Evolutionary conservation across 2,888 invertebrate species (phyloP).

Genomic region (Pyrochroa serraticornis): DNA sequence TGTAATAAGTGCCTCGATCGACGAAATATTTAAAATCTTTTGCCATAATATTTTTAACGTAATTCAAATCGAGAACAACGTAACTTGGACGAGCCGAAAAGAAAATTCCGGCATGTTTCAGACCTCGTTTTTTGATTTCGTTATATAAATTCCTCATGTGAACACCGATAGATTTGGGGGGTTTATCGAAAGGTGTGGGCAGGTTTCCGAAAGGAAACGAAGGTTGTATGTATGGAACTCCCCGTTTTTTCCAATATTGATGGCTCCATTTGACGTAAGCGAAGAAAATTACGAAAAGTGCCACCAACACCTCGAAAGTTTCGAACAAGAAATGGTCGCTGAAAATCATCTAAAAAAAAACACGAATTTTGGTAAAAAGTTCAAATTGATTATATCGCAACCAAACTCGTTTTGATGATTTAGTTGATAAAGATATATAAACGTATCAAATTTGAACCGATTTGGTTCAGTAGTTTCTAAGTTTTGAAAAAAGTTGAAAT

Average conservation of each 20-base stretch:
- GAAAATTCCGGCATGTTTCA: constrained; percentile 16
- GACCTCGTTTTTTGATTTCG: not conserved
- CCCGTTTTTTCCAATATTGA: constrained; percentile 17
- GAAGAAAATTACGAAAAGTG: not conserved
- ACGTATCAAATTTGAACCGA: too few species aligned
- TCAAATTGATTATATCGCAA: too few species aligned
- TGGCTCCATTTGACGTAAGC: constrained; percentile 18
- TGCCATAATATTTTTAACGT: constrained; percentile 55
- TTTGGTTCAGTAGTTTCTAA: too few species aligned
- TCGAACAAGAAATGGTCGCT: not conserved
- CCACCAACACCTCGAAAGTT: not conserved
- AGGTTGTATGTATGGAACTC: constrained; percentile 19
- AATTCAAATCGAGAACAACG: constrained; percentile 29
- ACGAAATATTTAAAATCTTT: constrained; percentile 58
- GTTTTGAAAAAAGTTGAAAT: too few species aligned
- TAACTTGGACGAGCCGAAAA: constrained; percentile 4
- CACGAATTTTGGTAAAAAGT: too few species aligned
- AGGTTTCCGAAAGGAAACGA: constrained; percentile 23
- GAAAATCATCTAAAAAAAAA: too few species aligned
- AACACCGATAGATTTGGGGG: not conserved
- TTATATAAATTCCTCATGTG: constrained; percentile 2
- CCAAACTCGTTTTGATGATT: too few species aligned
- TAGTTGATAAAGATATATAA: too few species aligned
- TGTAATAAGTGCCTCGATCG: constrained; percentile 55
- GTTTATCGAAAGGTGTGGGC: not conserved